Conservation (phyloP, 2,797 vertebrate genomes). For the Sciurus vulgaris region DNA sequence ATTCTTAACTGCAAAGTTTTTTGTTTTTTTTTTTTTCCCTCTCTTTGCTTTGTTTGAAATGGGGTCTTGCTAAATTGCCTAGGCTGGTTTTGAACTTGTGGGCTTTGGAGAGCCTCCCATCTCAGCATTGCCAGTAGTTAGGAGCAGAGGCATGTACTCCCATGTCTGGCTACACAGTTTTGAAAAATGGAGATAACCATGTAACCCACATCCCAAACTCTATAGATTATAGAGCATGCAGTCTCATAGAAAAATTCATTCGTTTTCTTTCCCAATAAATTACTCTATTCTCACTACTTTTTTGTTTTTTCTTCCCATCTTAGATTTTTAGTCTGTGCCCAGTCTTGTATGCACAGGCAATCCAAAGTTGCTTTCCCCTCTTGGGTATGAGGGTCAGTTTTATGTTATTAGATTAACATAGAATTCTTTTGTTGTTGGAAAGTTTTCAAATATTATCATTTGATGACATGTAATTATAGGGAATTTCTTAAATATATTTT, state of each 20-base stretch:
- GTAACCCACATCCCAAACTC: background rate
- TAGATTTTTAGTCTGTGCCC: background rate
- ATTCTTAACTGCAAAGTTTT: background rate
- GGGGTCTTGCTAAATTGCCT: background rate
- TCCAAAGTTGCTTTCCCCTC: background rate
- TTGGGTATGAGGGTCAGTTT: background rate
- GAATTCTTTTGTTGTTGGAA: slow-evolving; percentile 67
- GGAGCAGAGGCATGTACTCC: background rate
- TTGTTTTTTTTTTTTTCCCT: background rate
- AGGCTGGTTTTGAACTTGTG: background rate
- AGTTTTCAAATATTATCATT: slow-evolving; percentile 43
- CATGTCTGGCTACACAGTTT: slow-evolving; percentile 28
- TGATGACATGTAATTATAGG: slow-evolving; percentile 11
- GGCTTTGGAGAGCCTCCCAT: background rate
- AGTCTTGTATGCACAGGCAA: background rate
- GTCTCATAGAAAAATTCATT: slow-evolving; percentile 27
- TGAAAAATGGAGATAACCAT: background rate
- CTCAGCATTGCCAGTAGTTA: background rate
- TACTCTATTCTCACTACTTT: background rate
- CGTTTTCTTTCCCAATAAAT: slow-evolving; percentile 5
- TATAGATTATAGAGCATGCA: slow-evolving; percentile 36
- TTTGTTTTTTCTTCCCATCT: background rate
- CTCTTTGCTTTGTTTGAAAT: background rate
- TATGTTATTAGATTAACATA: slow-evolving; percentile 50
- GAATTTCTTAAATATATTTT: slow-evolving; percentile 47